Conservation (phyloP, 2,113 vertebrate species). For the Axis porcinus region DNA sequence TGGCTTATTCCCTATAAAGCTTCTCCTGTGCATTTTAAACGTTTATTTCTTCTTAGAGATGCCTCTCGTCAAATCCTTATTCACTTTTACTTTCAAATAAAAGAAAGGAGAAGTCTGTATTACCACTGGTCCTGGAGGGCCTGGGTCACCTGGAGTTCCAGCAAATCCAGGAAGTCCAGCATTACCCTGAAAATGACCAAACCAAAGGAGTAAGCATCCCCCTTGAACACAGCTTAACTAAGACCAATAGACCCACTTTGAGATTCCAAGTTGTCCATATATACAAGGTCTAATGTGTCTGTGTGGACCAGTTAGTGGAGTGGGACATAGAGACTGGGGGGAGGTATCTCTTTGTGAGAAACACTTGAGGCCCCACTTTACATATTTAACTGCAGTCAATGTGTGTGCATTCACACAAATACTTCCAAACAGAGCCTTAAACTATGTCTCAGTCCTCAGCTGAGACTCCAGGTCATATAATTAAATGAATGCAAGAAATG, state of each 20-base stretch:
- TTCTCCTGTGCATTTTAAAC: background rate
- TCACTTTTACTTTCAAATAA: background rate
- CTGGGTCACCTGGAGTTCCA: slow-evolving; percentile 82
- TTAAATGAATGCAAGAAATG: background rate
- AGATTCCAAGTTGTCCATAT: background rate
- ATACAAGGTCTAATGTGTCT: background rate
- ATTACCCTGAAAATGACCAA: slow-evolving; percentile 83
- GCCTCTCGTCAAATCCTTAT: background rate
- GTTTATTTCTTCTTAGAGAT: background rate
- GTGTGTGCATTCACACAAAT: background rate
- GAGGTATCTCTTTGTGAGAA: background rate
- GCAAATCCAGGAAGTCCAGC: slow-evolving; percentile 78
- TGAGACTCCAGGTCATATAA: background rate
- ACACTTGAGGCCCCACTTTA: background rate
- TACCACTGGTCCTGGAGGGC: slow-evolving; percentile 85
- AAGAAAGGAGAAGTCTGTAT: background rate
- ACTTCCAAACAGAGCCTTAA: background rate
- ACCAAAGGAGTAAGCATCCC: background rate
- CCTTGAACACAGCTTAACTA: background rate
- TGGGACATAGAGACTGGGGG: background rate
- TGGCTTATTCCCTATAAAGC: background rate
- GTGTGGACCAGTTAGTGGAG: background rate
- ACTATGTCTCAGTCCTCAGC: background rate
- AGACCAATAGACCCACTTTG: background rate
- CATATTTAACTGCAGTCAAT: background rate